A percentile compares a stretch with the other conserved stretches of the same genome.
phyloP scores from a whole-genome alignment of 2,797 vertebrate genomes.

The Acanthurus tractus region DNA sequence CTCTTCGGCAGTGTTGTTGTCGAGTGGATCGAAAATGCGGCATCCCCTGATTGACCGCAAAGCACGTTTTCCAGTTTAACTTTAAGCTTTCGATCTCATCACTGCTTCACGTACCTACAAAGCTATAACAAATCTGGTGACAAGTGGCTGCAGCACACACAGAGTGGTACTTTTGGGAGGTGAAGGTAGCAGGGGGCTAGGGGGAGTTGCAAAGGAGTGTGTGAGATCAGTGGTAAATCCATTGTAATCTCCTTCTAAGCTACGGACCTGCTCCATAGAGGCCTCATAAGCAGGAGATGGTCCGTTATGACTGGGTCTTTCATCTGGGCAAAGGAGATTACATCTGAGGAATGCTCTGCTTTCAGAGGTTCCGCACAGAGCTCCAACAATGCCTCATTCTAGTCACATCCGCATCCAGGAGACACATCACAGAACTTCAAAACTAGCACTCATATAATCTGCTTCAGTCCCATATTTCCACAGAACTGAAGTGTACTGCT shows the following conservation, averaged over 20 bases:
- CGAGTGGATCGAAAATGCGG: conserved; percentile 48
- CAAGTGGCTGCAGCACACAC: conserved; percentile 57
- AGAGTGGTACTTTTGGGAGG: conserved; percentile 55
- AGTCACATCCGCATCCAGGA: conserved; percentile 72
- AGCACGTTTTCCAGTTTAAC: conserved; percentile 53
- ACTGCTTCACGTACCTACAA: conserved; percentile 58
- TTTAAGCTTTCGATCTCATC: conserved; percentile 58
- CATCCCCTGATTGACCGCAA: conserved; percentile 59
- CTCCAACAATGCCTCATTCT: conserved; percentile 65
- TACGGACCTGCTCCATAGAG: conserved; percentile 77
- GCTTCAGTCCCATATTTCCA: conserved; percentile 50
- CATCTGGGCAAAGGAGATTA: conserved; percentile 86
- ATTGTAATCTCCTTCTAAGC: conserved; percentile 86
- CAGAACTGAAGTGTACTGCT: conserved; percentile 26
- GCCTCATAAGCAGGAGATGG: conserved; percentile 80
- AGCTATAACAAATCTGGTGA: conserved; percentile 62
- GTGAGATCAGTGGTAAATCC: conserved; percentile 85
- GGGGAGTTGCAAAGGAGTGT: conserved; percentile 78
- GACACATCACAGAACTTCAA: conserved; percentile 61
- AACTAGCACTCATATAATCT: conserved; percentile 69
- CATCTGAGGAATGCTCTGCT: conserved; percentile 79
- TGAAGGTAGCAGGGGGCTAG: conserved; percentile 39
- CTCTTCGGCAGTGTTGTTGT: conserved; percentile 28
- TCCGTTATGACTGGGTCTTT: conserved; percentile 82
- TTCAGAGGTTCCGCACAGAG: conserved; percentile 76